A percentile compares a stretch with the other conserved stretches of the same genome.
Evolutionary conservation across 2,888 invertebrate species (phyloP).

Genomic region (Agonopterix heracliana): DNA sequence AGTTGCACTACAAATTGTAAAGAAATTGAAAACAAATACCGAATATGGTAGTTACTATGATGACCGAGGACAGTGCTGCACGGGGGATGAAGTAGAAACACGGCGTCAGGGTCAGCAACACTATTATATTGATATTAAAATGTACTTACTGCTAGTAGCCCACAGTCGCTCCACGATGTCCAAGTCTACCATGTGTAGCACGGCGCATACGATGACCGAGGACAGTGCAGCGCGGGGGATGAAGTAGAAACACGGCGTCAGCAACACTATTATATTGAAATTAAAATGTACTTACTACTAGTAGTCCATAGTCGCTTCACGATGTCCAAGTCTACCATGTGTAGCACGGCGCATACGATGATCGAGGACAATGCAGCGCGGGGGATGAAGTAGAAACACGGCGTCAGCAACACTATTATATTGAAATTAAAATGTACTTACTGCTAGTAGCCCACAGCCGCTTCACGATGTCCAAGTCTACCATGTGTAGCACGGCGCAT

Average conservation of each 20-base stretch:
- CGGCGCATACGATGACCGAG: conserved; percentile 86
- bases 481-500: conserved; percentile 85
- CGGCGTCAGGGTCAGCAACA: conserved; percentile 83
- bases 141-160: conserved; percentile 77
- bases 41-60: conserved; percentile 40
- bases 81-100: conserved; percentile 85
- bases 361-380: conserved; percentile 82
- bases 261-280: conserved; percentile 62
- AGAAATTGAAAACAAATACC: too few species aligned
- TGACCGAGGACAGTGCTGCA: conserved; percentile 81
- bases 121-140: conserved; percentile 37
- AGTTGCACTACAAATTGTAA: too few species aligned
- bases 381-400: conserved; percentile 84
- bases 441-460: conserved; percentile 80
- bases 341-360: conserved; percentile 82
- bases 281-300: conserved; percentile 67
- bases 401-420: conserved; percentile 79
- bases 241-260: conserved; percentile 85
- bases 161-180: conserved; percentile 78
- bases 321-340: conserved; percentile 81
- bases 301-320: conserved; percentile 79
- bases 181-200: conserved; percentile 83
- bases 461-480: conserved; percentile 77
- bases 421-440: conserved; percentile 40
- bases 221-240: conserved; percentile 81